Base-by-base conservation (phyloP, 2,113 vertebrate genomes). In the Nycticorax nycticorax region DNA sequence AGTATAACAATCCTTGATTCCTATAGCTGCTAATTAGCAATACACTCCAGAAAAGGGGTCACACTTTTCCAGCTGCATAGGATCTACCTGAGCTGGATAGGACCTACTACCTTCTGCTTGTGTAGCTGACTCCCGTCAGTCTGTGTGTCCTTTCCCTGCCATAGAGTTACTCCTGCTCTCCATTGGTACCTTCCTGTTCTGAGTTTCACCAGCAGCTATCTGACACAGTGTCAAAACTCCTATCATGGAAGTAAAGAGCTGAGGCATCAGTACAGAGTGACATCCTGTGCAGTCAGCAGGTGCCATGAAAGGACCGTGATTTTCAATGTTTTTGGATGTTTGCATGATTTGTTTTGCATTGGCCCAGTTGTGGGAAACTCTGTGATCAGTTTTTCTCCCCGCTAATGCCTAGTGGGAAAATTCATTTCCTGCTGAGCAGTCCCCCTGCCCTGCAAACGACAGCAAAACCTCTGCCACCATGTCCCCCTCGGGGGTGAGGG, bases 231-330 rank as follows among this genome's bases (percentile, higher is more conserved):
- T 67, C 18, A 8, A 30, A 69, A 17, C 35, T 71, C 68, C 59
- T 53, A 63, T 20, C 45, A 19, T 3, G 22, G 15, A 26, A 47
- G 10, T 20, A 41, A 86, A 35, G 74, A 89, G 86, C 39, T 76
- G 92, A 81, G 57, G 35, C 80, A 20, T 60, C 80, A 52, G 14
- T 37, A 68, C 53, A 22, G 12, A 50, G 33, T 6, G 41, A 26
- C 83, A 53, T 69, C 84, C 84, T 79, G 91, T 62, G 62, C 62
- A 78, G 52, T 64, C 94, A 91, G 86, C 83, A 95, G 89, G 95
- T 96, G 77, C 91, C 80, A 59, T 0, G 3, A 37, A 76, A 92
- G 28, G 19, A 45, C 45, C 0, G 0, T 6, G 56, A 41, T 68
- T 89, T 55, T 23, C 6, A 52, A 52, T 4, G n/a, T 20, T 69